phyloP scores from a whole-genome alignment of 2,113 vertebrate genomes.

The Petromus typicus region DNA sequence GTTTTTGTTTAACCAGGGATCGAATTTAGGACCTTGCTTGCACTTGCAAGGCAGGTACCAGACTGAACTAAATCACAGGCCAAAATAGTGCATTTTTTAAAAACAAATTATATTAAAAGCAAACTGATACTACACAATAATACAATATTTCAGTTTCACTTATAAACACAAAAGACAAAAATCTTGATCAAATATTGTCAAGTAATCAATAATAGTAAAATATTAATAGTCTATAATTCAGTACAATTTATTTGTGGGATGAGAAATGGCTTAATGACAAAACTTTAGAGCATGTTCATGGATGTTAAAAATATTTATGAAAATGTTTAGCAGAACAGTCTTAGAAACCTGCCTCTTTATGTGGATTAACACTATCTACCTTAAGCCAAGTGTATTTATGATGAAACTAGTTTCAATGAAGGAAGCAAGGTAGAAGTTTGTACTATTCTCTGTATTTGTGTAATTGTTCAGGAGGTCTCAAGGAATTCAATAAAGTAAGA shows the following conservation, averaged over 20 bases:
- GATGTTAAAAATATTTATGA: neutral
- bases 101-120: neutral
- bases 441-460: no score
- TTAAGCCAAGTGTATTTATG: neutral
- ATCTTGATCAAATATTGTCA: neutral
- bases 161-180: neutral
- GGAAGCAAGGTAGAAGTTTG: no score
- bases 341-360: neutral
- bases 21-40: no score
- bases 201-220: neutral
- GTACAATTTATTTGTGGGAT: conserved; percentile 1
- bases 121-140: neutral
- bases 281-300: neutral
- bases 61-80: no score
- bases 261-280: neutral
- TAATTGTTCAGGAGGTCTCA: neutral
- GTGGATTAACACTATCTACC: neutral
- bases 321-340: neutral
- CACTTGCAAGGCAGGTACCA: no score
- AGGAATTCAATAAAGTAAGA: neutral
- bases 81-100: neutral
- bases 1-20: no score
- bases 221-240: neutral
- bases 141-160: neutral
- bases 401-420: neutral